Base-by-base conservation (phyloP, 1,140 invertebrate species). In the Drosophila pachea region DNA sequence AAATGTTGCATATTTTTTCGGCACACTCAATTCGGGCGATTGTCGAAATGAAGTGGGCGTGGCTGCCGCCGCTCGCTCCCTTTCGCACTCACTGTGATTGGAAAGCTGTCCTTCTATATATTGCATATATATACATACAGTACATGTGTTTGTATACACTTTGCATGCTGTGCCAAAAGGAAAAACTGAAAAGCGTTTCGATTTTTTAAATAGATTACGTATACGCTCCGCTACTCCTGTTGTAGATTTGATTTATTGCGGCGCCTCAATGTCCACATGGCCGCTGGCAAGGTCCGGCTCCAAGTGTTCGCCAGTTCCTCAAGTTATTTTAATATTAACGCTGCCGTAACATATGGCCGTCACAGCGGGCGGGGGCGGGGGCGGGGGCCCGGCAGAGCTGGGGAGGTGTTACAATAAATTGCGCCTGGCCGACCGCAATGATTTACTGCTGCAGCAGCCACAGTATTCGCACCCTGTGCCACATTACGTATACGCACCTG, bases 311-410 rank as follows among this genome's bases (percentile, higher is more conserved):
- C 81, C 68, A 79, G 73, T 79, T 79, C 66, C 68, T 84, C 64
- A 79, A 86, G 81, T 76, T 84, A 84, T 84, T 84, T 86, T 82
- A 84, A 84, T 84, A 84, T 84, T 86, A 73, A 79, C 79, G 78
- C 66, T 81, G 35, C 49, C 65, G 69, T 86, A 84, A 79, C 79
- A 84, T 84, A 84, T 84, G 79, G 78, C 58, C 72, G 47, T 50
- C 29, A 32, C 56, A 16, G 8, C 32, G 29, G 6, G 22, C 9
- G 22, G 31, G n/a, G n/a, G n/a, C n/a, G n/a, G n/a, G n/a, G n/a
- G n/a, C n/a, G n/a, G n/a, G n/a, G 16, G 16, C 14, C 14, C 4
- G 3, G 22, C 12, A 12, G 22, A 22, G n/a, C 8, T 7, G 40
- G 40, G 5, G 32, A 49, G 48, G 52, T 47, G 76, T 52, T 47